Base-by-base conservation (phyloP, 2,888 invertebrate species). In the Melanargia galathea region DNA sequence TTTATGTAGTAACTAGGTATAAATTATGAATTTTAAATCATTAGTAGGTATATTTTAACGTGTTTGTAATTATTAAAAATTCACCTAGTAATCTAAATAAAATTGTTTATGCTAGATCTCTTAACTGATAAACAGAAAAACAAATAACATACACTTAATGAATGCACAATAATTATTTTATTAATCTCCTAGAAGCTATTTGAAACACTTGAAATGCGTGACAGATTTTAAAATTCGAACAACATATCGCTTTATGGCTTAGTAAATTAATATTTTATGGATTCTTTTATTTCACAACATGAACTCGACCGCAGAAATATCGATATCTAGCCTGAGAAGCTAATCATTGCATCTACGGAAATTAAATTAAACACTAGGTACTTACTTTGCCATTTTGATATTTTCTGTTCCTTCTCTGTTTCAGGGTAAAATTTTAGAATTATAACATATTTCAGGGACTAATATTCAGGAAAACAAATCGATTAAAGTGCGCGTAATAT, bases 341-440 rank as follows among this genome's bases (percentile, higher is more conserved):
- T 58, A 64, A 26, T 61, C 65, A 52, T 60, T 52, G 58, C 35
- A 24, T 55, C 33, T 55, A 64, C 40, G 33, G 48, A 59, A 60
- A 59, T 62, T 62, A 62, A 64, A 43, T 57, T 35, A 18, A 56
- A 60, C 46, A 30, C 40, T 46, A n/a, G n/a, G n/a, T n/a, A 86
- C 89, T 86, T 74, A 90, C 90, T 90, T 90, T 74, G 90, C 87
- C 90, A 90, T 90, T 77, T 83, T 87, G 78, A 66, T 65, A 43
- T 67, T 69, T 68, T 71, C 67, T 52, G 64, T 70, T 65, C 73
- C 33, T 59, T 62, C 62, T 46, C 45, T 24, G 8, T 55, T 35
- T 33, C 61, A 55, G 11, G 7, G 11, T 13, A 61, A 46, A 46
- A 22, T 48, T 62, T 62, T 43, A 66, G 67, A 63, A 71, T 80